Base-by-base conservation (phyloP, 2,797 vertebrate species). In the Pseudochromis fuscus region DNA sequence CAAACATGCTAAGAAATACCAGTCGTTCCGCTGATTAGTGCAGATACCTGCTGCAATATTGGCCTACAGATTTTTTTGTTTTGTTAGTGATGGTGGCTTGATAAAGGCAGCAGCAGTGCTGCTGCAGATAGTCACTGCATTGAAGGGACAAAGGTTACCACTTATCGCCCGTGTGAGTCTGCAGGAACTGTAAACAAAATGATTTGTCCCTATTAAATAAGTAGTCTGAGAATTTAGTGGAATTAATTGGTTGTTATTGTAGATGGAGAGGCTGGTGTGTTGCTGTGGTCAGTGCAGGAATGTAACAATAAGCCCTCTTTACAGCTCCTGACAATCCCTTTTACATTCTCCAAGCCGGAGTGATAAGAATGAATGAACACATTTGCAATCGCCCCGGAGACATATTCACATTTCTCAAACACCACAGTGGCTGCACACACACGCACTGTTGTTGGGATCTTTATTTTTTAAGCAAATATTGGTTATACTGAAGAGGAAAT, bases 101-200 rank as follows among this genome's bases (percentile, higher is more conserved):
- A 82, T 82, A 52, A 78, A 79, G 45, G 67, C 75, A 64, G 79
- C 67, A 68, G 61, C 33, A 53, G 66, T 52, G 33, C n/a, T 81
- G 79, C 77, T 80, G 84, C 64, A 89, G 75, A 75, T 79, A 56
- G 83, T 46, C 64, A 40, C 76, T 76, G 64, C 82, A 85, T 77
- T 81, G 79, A 85, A 83, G 80, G 91, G 87, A 91, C 92, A 92
- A 93, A 93, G 92, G 91, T 93, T 86, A 81, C 62, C 84, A 85
- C 85, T 92, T 92, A 93, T 92, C 88, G 27, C 77, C 72, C 63
- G 46, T 87, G 85, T 88, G 86, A 85, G 81, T 77, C 67, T 75
- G 80, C 83, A 68, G 52, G 67, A 73, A 79, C 83, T 87, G 90
- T 90, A 90, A 92, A 92, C 89, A 91, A 84, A 87, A 78, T 89